Evolutionary conservation across 2,888 invertebrate species (phyloP).

Genomic region (Julus scandinavius): DNA sequence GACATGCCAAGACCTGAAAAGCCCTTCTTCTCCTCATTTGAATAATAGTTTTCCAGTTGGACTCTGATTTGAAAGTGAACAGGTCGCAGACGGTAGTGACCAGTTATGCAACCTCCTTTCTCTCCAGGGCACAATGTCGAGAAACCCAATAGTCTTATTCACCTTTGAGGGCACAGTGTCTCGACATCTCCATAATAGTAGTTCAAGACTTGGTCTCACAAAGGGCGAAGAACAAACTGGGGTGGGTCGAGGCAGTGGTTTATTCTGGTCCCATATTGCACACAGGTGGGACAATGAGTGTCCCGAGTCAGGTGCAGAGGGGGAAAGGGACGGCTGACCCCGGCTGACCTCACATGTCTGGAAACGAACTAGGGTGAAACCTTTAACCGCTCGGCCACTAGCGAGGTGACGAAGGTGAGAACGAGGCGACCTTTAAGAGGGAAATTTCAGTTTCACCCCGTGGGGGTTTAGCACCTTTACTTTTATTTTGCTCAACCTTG

Average conservation of each 20-base stretch:
- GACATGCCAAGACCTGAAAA: slow-evolving; percentile 6
- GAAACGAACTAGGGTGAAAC: slow-evolving; percentile 45
- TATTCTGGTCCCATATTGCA: slow-evolving; percentile 42
- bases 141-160: slow-evolving; percentile 47
- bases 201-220: not conserved
- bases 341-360: slow-evolving; percentile 47
- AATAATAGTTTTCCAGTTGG: slow-evolving; percentile 29
- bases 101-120: slow-evolving; percentile 45
- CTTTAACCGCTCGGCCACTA: slow-evolving; percentile 40
- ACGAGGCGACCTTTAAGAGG: slow-evolving; percentile 45
- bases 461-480: not conserved
- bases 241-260: slow-evolving; percentile 17
- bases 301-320: slow-evolving; percentile 44
- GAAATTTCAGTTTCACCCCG: not conserved
- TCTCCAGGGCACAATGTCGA: slow-evolving; percentile 46
- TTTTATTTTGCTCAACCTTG: slow-evolving; percentile 19
- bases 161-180: slow-evolving; percentile 48
- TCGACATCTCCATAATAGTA: slow-evolving; percentile 32
- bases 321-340: slow-evolving; percentile 14
- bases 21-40: not conserved
- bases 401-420: slow-evolving; percentile 43
- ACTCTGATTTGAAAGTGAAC: slow-evolving; percentile 15
- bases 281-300: slow-evolving; percentile 24
- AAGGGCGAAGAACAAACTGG: slow-evolving; percentile 40
- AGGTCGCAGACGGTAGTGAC: slow-evolving; percentile 48